Evolutionary conservation across 2,888 invertebrate genomes (phyloP).

Genomic region (Dasypogon diadema): DNA sequence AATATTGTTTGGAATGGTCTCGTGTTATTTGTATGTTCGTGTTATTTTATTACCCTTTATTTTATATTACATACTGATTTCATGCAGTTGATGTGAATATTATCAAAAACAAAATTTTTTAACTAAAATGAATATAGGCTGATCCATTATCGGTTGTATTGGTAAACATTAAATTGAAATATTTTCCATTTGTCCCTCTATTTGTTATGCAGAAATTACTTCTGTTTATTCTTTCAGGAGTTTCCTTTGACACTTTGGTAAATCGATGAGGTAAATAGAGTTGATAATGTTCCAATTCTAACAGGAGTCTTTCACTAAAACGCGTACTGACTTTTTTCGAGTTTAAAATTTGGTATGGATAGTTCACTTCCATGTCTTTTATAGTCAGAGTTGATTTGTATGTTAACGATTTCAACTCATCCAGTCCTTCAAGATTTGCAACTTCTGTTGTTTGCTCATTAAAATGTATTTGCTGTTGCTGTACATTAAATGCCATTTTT

Average conservation of each 20-base stretch:
- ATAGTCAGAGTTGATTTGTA: neutral
- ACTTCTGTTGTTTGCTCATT: no score
- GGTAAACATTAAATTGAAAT: neutral
- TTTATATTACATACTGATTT: no score
- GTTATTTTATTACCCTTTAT: no score
- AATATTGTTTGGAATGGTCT: no score
- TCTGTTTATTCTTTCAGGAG: neutral
- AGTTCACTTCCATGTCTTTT: neutral
- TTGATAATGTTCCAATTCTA: neutral
- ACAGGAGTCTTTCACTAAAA: neutral
- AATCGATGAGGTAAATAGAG: neutral
- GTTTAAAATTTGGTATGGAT: neutral
- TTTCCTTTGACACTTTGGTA: neutral
- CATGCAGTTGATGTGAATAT: no score
- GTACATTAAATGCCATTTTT: no score
- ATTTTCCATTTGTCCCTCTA: neutral
- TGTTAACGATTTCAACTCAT: neutral
- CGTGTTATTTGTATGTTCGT: no score
- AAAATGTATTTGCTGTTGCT: no score
- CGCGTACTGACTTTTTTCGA: neutral
- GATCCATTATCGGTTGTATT: no score
- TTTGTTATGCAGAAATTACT: neutral
- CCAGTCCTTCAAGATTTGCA: no score
- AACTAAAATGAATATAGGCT: no score
- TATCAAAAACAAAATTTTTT: no score